phyloP scores from a whole-genome alignment of 2,113 vertebrate genomes.

The Etheostoma cragini region DNA sequence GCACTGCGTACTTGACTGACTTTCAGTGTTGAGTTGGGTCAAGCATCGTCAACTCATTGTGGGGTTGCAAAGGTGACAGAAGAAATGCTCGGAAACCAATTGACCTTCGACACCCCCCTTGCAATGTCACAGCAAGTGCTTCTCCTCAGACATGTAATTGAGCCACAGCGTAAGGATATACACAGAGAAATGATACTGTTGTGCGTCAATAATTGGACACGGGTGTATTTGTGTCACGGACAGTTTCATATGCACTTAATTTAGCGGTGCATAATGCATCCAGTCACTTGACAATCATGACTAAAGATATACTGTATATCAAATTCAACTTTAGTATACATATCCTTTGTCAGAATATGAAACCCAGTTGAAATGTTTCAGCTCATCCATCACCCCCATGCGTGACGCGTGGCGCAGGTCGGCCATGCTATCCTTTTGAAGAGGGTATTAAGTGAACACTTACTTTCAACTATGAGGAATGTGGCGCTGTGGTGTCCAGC shows the following conservation, averaged over 20 bases:
- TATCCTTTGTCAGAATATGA: slow-evolving; percentile 13
- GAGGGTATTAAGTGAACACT: slow-evolving; percentile 68
- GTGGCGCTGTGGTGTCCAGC: slow-evolving; percentile 63
- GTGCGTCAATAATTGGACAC: slow-evolving; percentile 50
- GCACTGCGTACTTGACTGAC: slow-evolving; percentile 27
- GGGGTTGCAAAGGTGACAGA: slow-evolving; percentile 47
- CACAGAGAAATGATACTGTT: slow-evolving; percentile 61
- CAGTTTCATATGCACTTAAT: slow-evolving; percentile 56
- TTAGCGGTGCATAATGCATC: slow-evolving; percentile 21
- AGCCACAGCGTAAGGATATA: slow-evolving; percentile 44
- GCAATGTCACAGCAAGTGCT: slow-evolving; percentile 61
- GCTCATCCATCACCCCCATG: slow-evolving; percentile 67
- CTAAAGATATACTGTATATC: slow-evolving; percentile 17
- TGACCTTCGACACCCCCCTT: slow-evolving; percentile 57
- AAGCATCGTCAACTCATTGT: slow-evolving; percentile 59
- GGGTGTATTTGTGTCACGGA: slow-evolving; percentile 44
- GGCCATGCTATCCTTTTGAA: slow-evolving; percentile 51
- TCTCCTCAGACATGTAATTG: slow-evolving; percentile 58
- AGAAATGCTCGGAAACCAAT: slow-evolving; percentile 44
- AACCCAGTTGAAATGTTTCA: slow-evolving; percentile 13
- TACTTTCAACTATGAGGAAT: slow-evolving; percentile 69
- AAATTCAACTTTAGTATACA: slow-evolving; percentile 32
- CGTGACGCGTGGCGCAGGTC: slow-evolving; percentile 64
- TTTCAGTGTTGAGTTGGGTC: slow-evolving; percentile 50
- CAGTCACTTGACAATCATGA: slow-evolving; percentile 25